These are phyloP conservation scores for Noctua janthina DNA, from an alignment of 2,888 invertebrate genomes.

Conservation along the genomic window DNA sequence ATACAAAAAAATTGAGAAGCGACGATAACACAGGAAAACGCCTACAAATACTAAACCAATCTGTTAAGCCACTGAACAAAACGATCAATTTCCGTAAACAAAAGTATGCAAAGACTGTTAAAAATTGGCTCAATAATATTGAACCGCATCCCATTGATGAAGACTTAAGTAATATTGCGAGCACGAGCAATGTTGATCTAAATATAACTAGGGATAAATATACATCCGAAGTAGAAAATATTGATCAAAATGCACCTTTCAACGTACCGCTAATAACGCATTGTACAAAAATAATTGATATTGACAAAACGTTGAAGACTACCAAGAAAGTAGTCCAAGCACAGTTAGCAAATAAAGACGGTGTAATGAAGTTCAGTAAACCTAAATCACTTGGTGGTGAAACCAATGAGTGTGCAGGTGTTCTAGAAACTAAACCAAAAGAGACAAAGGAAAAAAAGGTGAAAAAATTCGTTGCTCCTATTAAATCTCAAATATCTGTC, in stretches of 20 bases:
- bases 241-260: not conserved
- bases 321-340: conserved; percentile 79
- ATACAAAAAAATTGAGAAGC: conserved; percentile 31
- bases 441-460: conserved; percentile 69
- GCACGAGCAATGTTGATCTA: not conserved
- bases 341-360: conserved; percentile 81
- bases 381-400: conserved; percentile 65
- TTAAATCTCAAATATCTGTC: conserved; percentile 80
- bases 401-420: not conserved
- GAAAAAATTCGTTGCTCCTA: conserved; percentile 81
- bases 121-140: conserved; percentile 80
- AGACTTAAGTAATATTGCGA: conserved; percentile 24
- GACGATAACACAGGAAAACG: not conserved
- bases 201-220: not conserved
- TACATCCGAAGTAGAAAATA: conserved; percentile 12
- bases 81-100: conserved; percentile 73
- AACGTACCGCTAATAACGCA: not conserved
- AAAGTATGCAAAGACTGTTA: conserved; percentile 79
- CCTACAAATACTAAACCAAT: not conserved
- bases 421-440: conserved; percentile 28
- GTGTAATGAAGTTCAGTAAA: conserved; percentile 83
- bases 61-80: conserved; percentile 11
- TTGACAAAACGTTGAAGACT: conserved; percentile 53
- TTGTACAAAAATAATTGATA: conserved; percentile 27
- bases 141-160: conserved; percentile 64